phyloP scores from a whole-genome alignment of 2,888 invertebrate genomes.

The Entomobrya multifasciata region DNA sequence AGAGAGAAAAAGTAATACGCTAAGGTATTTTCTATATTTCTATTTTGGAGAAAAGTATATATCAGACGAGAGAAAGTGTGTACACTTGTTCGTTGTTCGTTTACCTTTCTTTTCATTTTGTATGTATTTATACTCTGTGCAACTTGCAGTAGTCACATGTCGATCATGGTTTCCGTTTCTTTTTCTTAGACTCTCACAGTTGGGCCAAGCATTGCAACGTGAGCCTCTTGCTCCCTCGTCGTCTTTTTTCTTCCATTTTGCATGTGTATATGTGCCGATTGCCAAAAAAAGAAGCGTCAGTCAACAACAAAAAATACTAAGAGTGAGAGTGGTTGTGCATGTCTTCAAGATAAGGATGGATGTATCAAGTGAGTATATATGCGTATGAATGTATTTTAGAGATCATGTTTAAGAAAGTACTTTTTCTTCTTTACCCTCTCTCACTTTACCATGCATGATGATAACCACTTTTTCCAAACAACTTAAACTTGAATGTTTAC shows the following conservation, averaged over 20 bases:
- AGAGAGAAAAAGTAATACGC: too few species aligned
- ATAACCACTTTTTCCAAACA: constrained; percentile 68
- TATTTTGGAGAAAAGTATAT: constrained; percentile 41
- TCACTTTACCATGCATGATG: constrained; percentile 41
- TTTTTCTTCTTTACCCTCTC: background rate
- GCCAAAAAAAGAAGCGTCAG: constrained; percentile 47
- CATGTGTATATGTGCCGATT: constrained; percentile 2
- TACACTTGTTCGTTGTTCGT: constrained; percentile 49
- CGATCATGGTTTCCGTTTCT: constrained; percentile 54
- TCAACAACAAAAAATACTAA: constrained; percentile 43
- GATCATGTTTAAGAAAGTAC: background rate
- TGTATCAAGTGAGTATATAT: constrained; percentile 6
- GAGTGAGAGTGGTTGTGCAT: constrained; percentile 2
- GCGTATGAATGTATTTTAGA: background rate
- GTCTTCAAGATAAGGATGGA: constrained; percentile 15
- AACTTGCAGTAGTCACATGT: constrained; percentile 67
- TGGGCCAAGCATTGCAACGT: background rate
- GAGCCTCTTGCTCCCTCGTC: constrained; percentile 29
- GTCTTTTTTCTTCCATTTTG: background rate
- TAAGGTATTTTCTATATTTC: background rate
- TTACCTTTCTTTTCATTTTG: constrained; percentile 42
- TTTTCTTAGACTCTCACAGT: background rate
- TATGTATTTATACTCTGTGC: constrained; percentile 37
- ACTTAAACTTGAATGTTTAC: constrained; percentile 67
- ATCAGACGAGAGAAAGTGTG: constrained; percentile 22